Evolutionary conservation across 2,113 vertebrate genomes (phyloP), one percentile per base, ranked within the genome.

Genomic region (Thalassarche chlororhynchos): DNA sequence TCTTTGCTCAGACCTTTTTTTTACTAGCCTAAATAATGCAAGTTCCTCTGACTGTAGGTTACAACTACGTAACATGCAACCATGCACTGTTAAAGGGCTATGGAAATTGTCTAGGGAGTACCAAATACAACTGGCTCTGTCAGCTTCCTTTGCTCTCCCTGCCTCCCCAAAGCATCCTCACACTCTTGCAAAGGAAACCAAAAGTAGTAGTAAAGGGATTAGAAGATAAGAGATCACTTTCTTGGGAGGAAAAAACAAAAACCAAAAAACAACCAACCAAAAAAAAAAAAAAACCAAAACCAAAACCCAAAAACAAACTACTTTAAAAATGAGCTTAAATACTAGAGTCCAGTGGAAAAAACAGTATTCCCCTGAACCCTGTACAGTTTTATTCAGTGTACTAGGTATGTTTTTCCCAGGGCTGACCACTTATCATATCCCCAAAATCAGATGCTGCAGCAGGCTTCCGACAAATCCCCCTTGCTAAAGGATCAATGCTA

Each of bases 11-110:
- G 20, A 26, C 4, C 10, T 74, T 61, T 18, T 44, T 29, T 79
- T 90, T 65, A 4, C 23, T 8, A 31, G 31, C 8, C 12, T 42
- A 14, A 72, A 34, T 28, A 40, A 49, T 1, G 0, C 61, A 12
- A 55, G 8, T 10, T 68, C 25, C 66, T 58, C 69, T 31, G 84
- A 25, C 54, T 70, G 55, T 5, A 28, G 79, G 70, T 62, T 29
- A 29, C 60, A 34, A 14, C 52, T 38, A 32, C 4, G 1, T 5
- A 5, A 14, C 7, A 0, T 1, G 6, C 38, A 46, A 3, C 15
- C 13, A 8, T 2, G 21, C 1, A 4, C 51, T 47, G 40, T 17
- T 38, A 3, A 29, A 29, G 78, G 51, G 60, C 58, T 15, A 8
- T 2, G 21, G 74, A 32, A 51, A 5, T 7, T 64, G 38, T 8